Evolutionary conservation across 2,113 vertebrate species (phyloP).

Genomic region (Empidonax alnorum): DNA sequence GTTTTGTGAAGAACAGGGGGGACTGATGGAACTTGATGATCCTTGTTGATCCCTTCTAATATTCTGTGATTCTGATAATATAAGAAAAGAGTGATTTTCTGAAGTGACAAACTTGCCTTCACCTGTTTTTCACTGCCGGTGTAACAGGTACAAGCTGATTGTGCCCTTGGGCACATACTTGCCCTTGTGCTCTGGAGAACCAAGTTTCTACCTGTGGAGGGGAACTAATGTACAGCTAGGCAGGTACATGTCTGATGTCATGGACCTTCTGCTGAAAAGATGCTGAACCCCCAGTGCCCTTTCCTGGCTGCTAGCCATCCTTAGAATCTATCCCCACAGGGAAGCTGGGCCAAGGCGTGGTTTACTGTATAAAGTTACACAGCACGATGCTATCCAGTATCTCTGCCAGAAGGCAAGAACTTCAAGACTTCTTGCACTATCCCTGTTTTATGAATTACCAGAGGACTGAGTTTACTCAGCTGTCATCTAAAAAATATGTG

Average conservation of each 20-base stretch:
- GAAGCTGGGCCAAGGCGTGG: background rate
- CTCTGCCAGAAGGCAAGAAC: slow-evolving; percentile 9
- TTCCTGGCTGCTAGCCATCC: background rate
- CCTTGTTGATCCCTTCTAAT: background rate
- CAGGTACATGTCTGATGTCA: background rate
- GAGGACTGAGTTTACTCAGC: background rate
- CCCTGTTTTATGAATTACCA: background rate
- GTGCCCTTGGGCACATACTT: background rate
- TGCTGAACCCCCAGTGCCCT: background rate
- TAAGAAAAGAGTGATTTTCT: background rate
- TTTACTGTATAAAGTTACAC: background rate
- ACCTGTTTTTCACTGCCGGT: background rate
- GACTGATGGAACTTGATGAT: background rate
- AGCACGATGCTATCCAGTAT: background rate
- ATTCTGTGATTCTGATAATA: background rate
- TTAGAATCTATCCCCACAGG: background rate
- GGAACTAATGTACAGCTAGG: background rate
- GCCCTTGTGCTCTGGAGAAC: background rate
- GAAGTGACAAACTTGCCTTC: background rate
- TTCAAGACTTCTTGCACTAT: background rate
- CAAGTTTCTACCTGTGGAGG: background rate
- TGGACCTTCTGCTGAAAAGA: background rate
- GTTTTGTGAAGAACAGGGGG: background rate
- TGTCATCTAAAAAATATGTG: slow-evolving; percentile 6
- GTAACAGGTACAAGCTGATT: background rate